Percentiles rank a stretch among this genome's conserved stretches.
These are phyloP conservation scores for Hetaerina titia DNA, from an alignment of 2,888 invertebrate species.

Conservation along the genomic window DNA sequence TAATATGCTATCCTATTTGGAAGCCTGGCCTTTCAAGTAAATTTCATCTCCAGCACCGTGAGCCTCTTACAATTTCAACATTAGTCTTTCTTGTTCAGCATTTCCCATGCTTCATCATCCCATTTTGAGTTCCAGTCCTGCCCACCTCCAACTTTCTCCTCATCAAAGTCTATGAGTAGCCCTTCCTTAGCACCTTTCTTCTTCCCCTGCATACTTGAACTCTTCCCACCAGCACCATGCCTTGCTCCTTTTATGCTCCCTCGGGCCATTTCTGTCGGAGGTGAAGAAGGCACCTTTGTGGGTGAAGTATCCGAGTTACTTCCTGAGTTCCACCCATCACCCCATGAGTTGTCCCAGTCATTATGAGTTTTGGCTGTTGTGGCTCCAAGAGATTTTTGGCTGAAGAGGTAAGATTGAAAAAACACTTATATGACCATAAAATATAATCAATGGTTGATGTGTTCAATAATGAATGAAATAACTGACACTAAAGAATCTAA, in stretches of 20 bases:
- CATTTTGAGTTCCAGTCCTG: slow-evolving; percentile 76
- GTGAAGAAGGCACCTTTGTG: slow-evolving; percentile 44
- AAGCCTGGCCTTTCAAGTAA: slow-evolving; percentile 37
- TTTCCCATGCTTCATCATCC: slow-evolving; percentile 83
- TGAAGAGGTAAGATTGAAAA: slow-evolving; percentile 11
- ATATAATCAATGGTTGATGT: background rate
- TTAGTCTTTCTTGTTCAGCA: slow-evolving; percentile 78
- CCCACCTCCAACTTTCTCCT: slow-evolving; percentile 69
- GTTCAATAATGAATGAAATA: background rate
- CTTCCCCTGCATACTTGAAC: slow-evolving; percentile 70
- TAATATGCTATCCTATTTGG: slow-evolving; percentile 40
- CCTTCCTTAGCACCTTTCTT: slow-evolving; percentile 74
- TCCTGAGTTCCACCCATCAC: slow-evolving; percentile 56
- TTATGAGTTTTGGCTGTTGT: slow-evolving; percentile 20
- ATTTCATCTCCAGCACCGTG: background rate
- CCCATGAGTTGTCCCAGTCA: slow-evolving; percentile 57
- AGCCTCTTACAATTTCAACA: background rate
- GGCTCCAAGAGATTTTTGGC: slow-evolving; percentile 55
- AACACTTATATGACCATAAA: background rate
- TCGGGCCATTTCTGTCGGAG: background rate
- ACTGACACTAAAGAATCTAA: too few relatives aligned
- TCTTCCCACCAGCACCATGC: slow-evolving; percentile 43
- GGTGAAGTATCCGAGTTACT: slow-evolving; percentile 57
- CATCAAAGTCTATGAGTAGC: slow-evolving; percentile 71
- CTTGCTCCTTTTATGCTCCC: slow-evolving; percentile 32